Percentiles rank a stretch among this genome's conserved stretches.
phyloP scores from a whole-genome alignment of 2,797 vertebrate species.

The Lerista edwardsae region DNA sequence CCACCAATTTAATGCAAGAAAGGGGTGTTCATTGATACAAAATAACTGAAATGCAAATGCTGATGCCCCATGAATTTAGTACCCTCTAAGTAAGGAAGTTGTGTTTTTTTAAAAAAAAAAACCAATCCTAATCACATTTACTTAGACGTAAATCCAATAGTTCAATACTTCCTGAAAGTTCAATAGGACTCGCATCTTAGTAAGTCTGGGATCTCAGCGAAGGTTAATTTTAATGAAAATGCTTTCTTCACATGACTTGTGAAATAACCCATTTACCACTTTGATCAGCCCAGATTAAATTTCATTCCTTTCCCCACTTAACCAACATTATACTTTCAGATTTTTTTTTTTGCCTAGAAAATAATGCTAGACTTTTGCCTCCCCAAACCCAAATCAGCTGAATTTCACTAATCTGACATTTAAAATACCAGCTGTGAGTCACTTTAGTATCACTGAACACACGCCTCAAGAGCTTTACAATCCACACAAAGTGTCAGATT shows the following conservation, averaged over 20 bases:
- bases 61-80: neutral
- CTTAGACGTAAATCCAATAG: too few relatives aligned
- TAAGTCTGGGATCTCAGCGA: neutral
- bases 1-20: neutral
- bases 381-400: constrained; percentile 20
- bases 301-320: neutral
- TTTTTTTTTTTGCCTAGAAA: constrained; percentile 17
- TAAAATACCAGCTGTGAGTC: constrained; percentile 21
- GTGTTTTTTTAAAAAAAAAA: neutral
- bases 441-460: constrained; percentile 15
- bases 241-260: neutral
- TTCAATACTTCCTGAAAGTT: neutral
- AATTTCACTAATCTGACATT: constrained; percentile 44
- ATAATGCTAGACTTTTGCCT: neutral
- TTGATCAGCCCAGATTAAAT: neutral
- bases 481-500: constrained; percentile 22
- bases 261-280: neutral
- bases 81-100: too few relatives aligned
- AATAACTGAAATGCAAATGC: neutral
- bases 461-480: constrained; percentile 11
- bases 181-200: neutral
- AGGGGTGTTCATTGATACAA: neutral
- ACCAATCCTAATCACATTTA: neutral
- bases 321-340: neutral
- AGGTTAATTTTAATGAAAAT: neutral